Evolutionary conservation across 2,888 invertebrate genomes (phyloP), one percentile per base, ranked within the genome.

Genomic region (Melinopterus prodromus): DNA sequence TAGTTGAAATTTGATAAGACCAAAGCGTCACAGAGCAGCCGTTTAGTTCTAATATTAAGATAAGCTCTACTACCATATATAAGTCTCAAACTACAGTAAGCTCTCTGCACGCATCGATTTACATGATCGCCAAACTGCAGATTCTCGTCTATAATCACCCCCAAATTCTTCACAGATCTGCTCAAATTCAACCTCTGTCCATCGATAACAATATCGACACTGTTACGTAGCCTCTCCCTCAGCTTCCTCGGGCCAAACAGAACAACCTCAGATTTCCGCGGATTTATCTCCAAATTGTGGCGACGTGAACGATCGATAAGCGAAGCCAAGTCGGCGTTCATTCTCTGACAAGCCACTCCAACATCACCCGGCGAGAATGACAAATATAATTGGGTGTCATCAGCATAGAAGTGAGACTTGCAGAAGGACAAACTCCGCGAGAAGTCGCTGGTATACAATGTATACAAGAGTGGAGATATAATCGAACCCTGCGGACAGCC

Each of bases 281-380:
- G 15, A 75, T 80, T 80, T n/a, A 78, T n/a, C 15, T 36, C 15
- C 14, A 77, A 14, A 12, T 69, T 74, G 26, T 72, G 80, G n/a
- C 75, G 16, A 4, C 16, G 15, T 12, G 76, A 79, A 12, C 26
- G 4, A n/a, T 77, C 38, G 9, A 76, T 37, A 16, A 77, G 16
- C 6, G 69, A 16, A 6, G 36, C 14, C 12, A 7, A 26, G 35
- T 16, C 71, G 16, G 12, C 16, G 35, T 71, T 15, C 16, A 71
- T 14, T 12, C 14, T 7, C 7, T 71, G 12, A 71, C 71, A 15
- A 6, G 16, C 16, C 6, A 15, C 9, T 15, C 12, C 16, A 6
- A 71, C 71, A 53, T 78, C 53, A 78, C 15, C 12, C 35, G 72
- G 71, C 12, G 0, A 26, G 69, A 80, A 80, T 12, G 80, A 79